A percentile compares a stretch with the other conserved stretches of the same genome.
Conservation (phyloP, 2,113 vertebrate species). For the Taxidea taxus region DNA sequence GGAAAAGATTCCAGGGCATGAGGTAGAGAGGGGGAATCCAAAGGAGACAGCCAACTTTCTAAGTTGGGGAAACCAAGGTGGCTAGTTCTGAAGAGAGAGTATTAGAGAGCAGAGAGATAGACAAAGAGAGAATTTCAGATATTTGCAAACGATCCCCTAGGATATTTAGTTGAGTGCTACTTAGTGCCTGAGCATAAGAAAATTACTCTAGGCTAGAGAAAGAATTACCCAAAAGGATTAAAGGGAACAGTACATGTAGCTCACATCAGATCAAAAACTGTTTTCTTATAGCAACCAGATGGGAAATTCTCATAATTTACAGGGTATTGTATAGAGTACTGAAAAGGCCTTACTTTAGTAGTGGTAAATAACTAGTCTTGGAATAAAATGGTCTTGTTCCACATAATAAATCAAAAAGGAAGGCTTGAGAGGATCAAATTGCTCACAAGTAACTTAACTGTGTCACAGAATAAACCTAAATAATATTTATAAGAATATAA, state of each 20-base stretch:
- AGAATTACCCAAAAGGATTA: not conserved
- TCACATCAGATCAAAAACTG: not conserved
- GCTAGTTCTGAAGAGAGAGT: not conserved
- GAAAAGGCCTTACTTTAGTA: not conserved
- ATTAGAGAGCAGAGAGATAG: not conserved
- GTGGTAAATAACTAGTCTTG: not conserved
- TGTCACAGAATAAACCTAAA: not conserved
- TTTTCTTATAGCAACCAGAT: not conserved
- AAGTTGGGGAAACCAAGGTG: not conserved
- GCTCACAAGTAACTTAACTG: not conserved
- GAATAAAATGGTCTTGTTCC: not conserved
- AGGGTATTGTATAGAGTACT: not conserved
- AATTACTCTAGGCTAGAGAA: not conserved
- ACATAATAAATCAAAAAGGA: not conserved
- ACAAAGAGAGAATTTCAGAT: not conserved
- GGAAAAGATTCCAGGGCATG: not conserved
- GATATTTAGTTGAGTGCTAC: not conserved
- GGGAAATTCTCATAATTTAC: not conserved
- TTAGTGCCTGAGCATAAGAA: not conserved
- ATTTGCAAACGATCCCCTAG: not conserved
- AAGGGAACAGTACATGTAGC: not conserved
- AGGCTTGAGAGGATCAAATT: not conserved
- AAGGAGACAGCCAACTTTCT: not conserved
- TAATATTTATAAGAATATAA: not conserved
- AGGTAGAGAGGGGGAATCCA: not conserved